Conservation (phyloP, 2,113 vertebrate species). For the Anarrhichthys ocellatus region DNA sequence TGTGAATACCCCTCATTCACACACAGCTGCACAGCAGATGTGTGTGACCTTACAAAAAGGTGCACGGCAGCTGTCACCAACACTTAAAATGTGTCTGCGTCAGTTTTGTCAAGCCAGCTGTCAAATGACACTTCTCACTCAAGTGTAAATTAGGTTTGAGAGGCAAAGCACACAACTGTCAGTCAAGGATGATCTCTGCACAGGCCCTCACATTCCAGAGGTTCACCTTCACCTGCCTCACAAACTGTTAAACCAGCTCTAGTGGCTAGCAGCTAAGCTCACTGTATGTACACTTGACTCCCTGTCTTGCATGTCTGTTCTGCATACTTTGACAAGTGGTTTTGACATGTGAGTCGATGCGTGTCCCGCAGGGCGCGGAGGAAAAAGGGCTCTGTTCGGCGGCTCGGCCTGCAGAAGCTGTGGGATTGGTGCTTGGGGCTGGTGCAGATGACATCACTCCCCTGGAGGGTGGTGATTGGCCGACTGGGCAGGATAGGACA, state of each 20-base stretch:
- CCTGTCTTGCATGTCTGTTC: neutral
- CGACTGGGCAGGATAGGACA: constrained; percentile 97
- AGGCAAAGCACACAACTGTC: constrained; percentile 16
- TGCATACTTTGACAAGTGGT: neutral
- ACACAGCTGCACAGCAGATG: constrained; percentile 23
- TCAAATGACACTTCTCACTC: neutral
- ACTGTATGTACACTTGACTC: neutral
- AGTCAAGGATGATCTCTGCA: neutral
- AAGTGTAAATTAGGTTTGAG: constrained; percentile 18
- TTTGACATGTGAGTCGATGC: neutral
- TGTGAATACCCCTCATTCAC: constrained; percentile 8
- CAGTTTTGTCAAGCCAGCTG: constrained; percentile 16
- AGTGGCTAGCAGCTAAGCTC: neutral
- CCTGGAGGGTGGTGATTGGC: constrained; percentile 99
- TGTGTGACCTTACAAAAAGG: constrained; percentile 8
- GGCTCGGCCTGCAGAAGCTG: constrained; percentile 95
- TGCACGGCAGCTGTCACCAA: neutral
- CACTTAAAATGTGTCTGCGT: neutral
- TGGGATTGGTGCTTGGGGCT: constrained; percentile 99
- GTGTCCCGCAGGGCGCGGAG: constrained; percentile 88
- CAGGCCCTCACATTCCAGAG: neutral
- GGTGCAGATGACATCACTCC: constrained; percentile 97
- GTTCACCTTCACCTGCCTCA: neutral
- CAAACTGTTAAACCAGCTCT: neutral
- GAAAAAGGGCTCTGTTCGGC: constrained; percentile 99